Base-by-base conservation (phyloP, 2,888 invertebrate genomes). In the Mythimna pallens region DNA sequence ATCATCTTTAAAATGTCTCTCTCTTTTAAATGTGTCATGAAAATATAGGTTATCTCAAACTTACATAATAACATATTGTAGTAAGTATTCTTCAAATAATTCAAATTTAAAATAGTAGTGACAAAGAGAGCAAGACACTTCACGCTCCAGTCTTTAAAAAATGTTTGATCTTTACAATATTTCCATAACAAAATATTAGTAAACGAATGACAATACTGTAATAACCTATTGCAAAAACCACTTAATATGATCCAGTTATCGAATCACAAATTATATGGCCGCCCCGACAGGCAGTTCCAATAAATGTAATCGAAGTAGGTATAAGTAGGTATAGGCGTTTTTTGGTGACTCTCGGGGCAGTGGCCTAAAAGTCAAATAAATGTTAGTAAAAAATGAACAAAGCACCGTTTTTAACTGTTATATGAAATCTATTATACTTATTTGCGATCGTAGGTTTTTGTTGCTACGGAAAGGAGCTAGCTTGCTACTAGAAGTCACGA, bases 331-430 rank as follows among this genome's bases (percentile, higher is more conserved):
- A 55, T 65, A 76, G 17, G 10, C 22, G 69, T 73, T 72, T 34
- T 77, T 80, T 81, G 43, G 40, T 64, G n/a, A 58, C 5, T 58
- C 25, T 74, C 73, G 78, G 86, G 71, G 80, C 85, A 85, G 66
- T 84, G 84, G 76, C 84, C 85, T 70, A 63, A 69, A 73, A 73
- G 58, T 75, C 59, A 63, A 74, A 73, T 68, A 64, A 30, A 74
- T 67, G 36, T 76, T 61, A 20, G 47, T 64, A 84, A 86, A 83
- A 85, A 76, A 59, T 64, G 58, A 69, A 80, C 79, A 76, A 83
- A 72, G 75, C 66, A 71, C 76, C 65, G 76, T 75, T 80, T 69
- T 71, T 65, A 74, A 85, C 82, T 75, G 82, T 86, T 68, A 69
- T 55, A 72, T 72, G 47, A 55, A 77, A 81, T 70, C 47, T 10